Percentiles rank a stretch among this genome's conserved stretches.
phyloP scores from a whole-genome alignment of 2,113 vertebrate genomes.

The Dicerorhinus sumatrensis region DNA sequence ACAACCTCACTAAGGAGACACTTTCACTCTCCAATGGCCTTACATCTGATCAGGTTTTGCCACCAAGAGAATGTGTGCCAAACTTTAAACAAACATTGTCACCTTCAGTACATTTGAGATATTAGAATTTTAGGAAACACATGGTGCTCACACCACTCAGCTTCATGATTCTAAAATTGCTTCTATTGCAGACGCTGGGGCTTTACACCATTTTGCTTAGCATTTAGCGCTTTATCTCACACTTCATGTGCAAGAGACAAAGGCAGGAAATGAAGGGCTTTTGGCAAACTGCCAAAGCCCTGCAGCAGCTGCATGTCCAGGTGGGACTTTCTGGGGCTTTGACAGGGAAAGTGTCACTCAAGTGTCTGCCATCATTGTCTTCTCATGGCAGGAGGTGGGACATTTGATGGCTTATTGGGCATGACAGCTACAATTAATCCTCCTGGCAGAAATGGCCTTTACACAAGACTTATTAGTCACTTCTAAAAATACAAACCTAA shows the following conservation, averaged over 20 bases:
- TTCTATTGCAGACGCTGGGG: background rate
- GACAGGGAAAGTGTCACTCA: conserved; percentile 74
- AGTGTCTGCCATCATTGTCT: conserved; percentile 72
- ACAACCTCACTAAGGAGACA: background rate
- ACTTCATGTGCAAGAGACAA: conserved; percentile 25
- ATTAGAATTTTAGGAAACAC: background rate
- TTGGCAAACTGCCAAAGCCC: conserved; percentile 60
- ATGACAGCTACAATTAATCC: conserved; percentile 82
- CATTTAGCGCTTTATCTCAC: background rate
- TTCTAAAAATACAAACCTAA: conserved; percentile 69
- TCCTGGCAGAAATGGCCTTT: conserved; percentile 69
- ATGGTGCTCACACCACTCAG: background rate
- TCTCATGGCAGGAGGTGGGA: conserved; percentile 62
- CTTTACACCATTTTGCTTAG: conserved; percentile 34
- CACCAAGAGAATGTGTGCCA: background rate
- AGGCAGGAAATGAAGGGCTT: conserved; percentile 65
- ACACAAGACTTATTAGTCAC: conserved; percentile 56
- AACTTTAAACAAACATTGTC: background rate
- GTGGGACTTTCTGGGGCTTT: conserved; percentile 67
- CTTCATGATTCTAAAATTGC: background rate
- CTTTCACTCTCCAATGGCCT: rapidly evolving
- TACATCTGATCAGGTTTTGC: background rate
- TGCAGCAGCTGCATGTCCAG: conserved; percentile 75
- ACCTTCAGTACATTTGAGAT: background rate
- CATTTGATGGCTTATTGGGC: conserved; percentile 67